Conservation (phyloP, 2,113 vertebrate species). For the Actenoides hombroni region DNA sequence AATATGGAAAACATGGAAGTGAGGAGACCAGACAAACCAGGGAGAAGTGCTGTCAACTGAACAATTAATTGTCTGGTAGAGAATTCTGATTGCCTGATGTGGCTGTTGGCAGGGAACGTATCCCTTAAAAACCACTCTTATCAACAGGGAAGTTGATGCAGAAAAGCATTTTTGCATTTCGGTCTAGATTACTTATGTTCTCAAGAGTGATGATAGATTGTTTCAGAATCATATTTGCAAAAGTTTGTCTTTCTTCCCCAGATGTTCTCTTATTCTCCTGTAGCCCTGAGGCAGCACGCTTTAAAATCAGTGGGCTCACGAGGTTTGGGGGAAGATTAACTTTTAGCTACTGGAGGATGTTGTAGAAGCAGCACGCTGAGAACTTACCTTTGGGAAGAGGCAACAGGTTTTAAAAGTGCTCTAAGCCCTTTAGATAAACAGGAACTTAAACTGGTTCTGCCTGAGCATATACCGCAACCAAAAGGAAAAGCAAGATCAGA, state of each 20-base stretch:
- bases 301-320: background rate
- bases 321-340: background rate
- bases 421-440: background rate
- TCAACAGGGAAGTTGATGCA: background rate
- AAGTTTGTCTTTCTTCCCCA: background rate
- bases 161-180: background rate
- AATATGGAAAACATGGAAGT: background rate
- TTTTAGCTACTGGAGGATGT: background rate
- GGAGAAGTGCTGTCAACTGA: background rate
- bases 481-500: background rate
- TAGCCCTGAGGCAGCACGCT: background rate
- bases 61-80: background rate
- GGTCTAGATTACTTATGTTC: background rate
- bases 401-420: background rate
- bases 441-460: background rate
- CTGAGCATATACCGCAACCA: background rate
- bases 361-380: background rate
- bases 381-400: background rate
- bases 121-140: background rate
- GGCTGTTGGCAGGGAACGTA: background rate
- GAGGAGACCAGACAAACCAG: constrained; percentile 1
- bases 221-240: background rate
- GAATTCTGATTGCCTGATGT: background rate
- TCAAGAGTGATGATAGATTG: background rate
- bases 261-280: background rate